phyloP scores from a whole-genome alignment of 2,888 invertebrate species.

The Melanostoma mellinum region DNA sequence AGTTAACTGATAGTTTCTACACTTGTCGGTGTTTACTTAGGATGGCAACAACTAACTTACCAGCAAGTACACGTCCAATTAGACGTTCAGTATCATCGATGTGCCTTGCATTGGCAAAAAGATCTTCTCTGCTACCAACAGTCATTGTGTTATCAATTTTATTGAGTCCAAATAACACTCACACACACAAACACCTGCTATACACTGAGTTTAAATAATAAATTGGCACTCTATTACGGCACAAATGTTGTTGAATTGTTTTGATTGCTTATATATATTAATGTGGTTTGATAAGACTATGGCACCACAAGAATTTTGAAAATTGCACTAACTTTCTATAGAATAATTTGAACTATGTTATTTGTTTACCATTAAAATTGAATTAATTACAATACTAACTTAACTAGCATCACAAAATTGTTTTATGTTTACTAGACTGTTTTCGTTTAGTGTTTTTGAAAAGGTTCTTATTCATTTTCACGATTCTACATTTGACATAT shows the following conservation, averaged over 20 bases:
- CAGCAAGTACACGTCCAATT: constrained; percentile 81
- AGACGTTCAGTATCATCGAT: constrained; percentile 81
- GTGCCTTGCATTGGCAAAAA: constrained; percentile 80
- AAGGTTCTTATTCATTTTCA: constrained; percentile 81
- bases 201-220: constrained; percentile 10
- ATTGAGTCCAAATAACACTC: constrained; percentile 5
- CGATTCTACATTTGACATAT: constrained; percentile 74
- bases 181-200: neutral
- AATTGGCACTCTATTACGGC: constrained; percentile 40
- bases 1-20: constrained; percentile 37
- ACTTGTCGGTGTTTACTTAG: constrained; percentile 53
- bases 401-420: constrained; percentile 68
- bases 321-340: constrained; percentile 58
- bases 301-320: constrained; percentile 54
- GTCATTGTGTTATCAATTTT: constrained; percentile 77
- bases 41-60: constrained; percentile 75
- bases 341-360: constrained; percentile 45
- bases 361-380: constrained; percentile 8
- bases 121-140: constrained; percentile 81
- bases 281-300: constrained; percentile 16
- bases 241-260: constrained; percentile 39
- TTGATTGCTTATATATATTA: constrained; percentile 2
- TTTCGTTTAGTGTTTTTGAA: constrained; percentile 80
- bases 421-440: constrained; percentile 73
- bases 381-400: neutral